Base-by-base conservation (phyloP, 35 echinoderm and acorn worm species). In the Acanthaster planci region DNA sequence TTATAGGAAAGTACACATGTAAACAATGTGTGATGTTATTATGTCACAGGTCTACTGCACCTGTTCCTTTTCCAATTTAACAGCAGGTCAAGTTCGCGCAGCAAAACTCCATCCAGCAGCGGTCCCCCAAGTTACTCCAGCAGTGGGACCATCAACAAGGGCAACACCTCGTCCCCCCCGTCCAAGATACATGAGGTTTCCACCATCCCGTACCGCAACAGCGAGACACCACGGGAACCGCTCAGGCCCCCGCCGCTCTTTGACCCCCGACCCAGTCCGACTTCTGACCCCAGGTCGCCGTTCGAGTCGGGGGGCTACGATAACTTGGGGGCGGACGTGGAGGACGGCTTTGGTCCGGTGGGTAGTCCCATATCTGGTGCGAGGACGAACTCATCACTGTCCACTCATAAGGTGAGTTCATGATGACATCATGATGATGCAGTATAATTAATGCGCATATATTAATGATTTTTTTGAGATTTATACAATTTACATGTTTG, bases 91-190 rank as follows among this genome's bases (percentile, higher is more conserved):
- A 26, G 64, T 35, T 72, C 64, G 12, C 22, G 23, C 5, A 47
- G 39, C 30, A 81, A 18, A 26, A 52, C 40, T 81, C 79, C 79
- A 26, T 52, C 79, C 5, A 51, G 79, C 39, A 81, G 79, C 51
- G 79, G 79, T 9, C 79, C 79, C 1, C 79, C 79, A 52, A 81
- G 79, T 52, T 81, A 81, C 47, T 51, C 79, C 2, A 81, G 79
- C 51, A 44, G 51, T 7, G 79, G 51, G 0, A 53, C 3, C 17
- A 50, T 52, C 29, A 72, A 19, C 18, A 26, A 72, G 30, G 34
- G 30, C 34, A 26, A 34, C 18, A 72, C 64, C 64, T 0, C 26
- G 21, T 7, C 64, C 23, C 14, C 18, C 29, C 30, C 64, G 26
- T 72, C 64, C 34, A 72, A 72, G 64, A 72, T 72, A 3, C 64